Evolutionary conservation across 2,113 vertebrate species (phyloP), one percentile per base, ranked within the genome.

Genomic region (Origma solitaria): DNA sequence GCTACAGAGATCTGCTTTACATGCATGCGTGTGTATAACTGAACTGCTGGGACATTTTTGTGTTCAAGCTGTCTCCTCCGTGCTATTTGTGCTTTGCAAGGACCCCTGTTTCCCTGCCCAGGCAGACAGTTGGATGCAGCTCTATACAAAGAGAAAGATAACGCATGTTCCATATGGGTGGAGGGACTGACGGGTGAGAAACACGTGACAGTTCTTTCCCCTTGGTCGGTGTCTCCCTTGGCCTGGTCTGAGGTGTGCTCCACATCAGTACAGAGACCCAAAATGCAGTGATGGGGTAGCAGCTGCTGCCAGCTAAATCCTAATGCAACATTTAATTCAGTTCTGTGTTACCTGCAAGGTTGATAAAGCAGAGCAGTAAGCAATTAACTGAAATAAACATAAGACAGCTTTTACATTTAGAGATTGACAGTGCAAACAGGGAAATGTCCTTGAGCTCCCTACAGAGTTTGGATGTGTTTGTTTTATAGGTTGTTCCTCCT

Each of bases 401-500:
- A 42, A 62, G 50, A 38, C 5, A 57, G 19, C 51, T 44, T 92
- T 86, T 70, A 33, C 37, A n/a, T 7, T 51, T 75, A 35, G 22
- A 75, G 77, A 28, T 30, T 54, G 62, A 81, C 73, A 82, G 44
- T 0, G 0, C 62, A 66, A 64, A 47, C 51, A 56, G 37, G 50
- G 71, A 89, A 82, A 30, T 45, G 66, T 56, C 73, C 61, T 77
- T 87, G 88, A 86, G 70, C 47, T 78, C 56, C 44, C 64, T 82
- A 35, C 19, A 64, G 84, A 86, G 75, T 71, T 80, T 57, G 61
- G 54, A 64, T 88, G 37, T 92, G 79, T 88, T 77, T 92, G n/a
- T 77, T 89, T 91, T 91, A 62, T 88, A 88, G 70, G 38, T 86
- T 65, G 38, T 53, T 93, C 31, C 42, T 91, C 35, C 49, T 88